Conservation (phyloP, 2,888 invertebrate genomes). For the Polymixis lichenea region DNA sequence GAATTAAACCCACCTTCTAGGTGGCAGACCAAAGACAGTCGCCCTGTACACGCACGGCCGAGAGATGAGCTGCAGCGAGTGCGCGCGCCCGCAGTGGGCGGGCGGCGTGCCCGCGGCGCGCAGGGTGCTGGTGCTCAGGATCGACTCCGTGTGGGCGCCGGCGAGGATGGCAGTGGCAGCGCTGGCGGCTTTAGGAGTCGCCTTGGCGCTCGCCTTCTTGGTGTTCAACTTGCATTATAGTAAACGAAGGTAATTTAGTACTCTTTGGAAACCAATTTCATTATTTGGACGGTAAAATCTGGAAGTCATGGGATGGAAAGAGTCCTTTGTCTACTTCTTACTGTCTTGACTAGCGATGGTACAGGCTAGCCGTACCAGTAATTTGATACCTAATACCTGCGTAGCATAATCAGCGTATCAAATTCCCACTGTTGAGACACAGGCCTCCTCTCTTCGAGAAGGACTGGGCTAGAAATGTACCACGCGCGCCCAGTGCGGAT, state of each 20-base stretch:
- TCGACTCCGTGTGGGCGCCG: constrained; percentile 94
- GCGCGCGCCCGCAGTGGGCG: constrained; percentile 93
- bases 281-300: no score
- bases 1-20: constrained; percentile 78
- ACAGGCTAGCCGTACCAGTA: no score
- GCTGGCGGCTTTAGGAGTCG: constrained; percentile 94
- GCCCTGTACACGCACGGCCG: constrained; percentile 93
- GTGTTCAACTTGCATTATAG: constrained; percentile 96
- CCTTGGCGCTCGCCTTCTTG: constrained; percentile 93
- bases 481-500: no score
- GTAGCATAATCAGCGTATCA: no score
- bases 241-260: constrained; percentile 95
- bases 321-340: no score
- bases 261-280: no score
- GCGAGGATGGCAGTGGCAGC: constrained; percentile 94
- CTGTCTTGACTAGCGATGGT: no score
- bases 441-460: no score
- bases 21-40: constrained; percentile 93
- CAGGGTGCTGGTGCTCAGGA: constrained; percentile 93
- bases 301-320: no score
- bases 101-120: constrained; percentile 95
- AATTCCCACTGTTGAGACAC: no score
- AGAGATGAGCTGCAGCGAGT: constrained; percentile 92
- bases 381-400: no score
- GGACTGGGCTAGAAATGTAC: fast-evolving